Conservation (phyloP, 2,888 invertebrate species). For the Meliscaeva auricollis region DNA sequence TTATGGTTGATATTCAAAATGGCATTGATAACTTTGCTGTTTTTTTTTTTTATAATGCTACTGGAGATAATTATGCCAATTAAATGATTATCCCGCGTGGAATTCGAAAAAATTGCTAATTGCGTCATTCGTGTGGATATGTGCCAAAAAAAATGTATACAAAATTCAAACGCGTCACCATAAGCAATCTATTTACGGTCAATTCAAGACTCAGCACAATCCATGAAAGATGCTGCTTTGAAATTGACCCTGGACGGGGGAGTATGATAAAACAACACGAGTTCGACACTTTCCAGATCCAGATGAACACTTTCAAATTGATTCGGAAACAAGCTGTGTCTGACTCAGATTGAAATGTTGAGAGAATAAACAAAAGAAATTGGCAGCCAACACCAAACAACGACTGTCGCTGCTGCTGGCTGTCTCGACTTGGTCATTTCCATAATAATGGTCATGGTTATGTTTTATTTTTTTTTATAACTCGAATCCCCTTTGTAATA, state of each 20-base stretch:
- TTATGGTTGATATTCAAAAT: not conserved
- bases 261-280: conserved; percentile 15
- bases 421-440: conserved; percentile 66
- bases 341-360: conserved; percentile 22
- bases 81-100: conserved; percentile 64
- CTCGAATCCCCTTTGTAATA: conserved; percentile 5
- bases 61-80: conserved; percentile 66
- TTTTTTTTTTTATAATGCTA: not conserved
- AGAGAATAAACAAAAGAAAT: conserved; percentile 8
- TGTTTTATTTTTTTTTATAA: conserved; percentile 29
- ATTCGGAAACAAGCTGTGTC: conserved; percentile 40
- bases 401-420: not conserved
- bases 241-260: not conserved
- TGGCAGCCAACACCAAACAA: not conserved
- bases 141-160: conserved; percentile 61
- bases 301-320: conserved; percentile 59
- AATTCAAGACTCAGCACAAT: conserved; percentile 32
- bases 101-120: conserved; percentile 46
- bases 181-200: conserved; percentile 61
- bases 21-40: conserved; percentile 48
- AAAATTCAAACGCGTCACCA: conserved; percentile 37
- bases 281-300: conserved; percentile 31
- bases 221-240: conserved; percentile 45
- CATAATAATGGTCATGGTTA: conserved; percentile 57
- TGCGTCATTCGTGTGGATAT: conserved; percentile 66